Evolutionary conservation across 2,797 vertebrate genomes (phyloP).

Genomic region (Tapirus indicus): DNA sequence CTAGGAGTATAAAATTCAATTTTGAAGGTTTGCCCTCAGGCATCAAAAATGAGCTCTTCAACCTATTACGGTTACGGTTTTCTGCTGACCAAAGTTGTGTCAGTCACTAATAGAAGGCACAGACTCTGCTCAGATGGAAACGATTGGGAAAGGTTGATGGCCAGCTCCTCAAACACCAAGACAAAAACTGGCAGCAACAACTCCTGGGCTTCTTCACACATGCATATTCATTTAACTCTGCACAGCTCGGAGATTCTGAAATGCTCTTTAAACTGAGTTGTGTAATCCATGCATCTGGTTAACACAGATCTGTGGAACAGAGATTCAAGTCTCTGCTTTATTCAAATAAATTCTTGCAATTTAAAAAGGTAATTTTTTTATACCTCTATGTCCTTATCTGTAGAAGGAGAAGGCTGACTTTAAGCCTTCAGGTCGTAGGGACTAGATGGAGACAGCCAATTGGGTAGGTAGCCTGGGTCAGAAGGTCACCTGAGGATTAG

Average conservation of each 20-base stretch:
- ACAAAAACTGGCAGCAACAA: neutral
- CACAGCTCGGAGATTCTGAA: neutral
- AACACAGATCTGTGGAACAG: neutral
- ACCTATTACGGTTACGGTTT: constrained; percentile 26
- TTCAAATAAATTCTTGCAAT: neutral
- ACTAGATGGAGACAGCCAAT: neutral
- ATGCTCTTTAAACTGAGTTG: neutral
- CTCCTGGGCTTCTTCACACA: constrained; percentile 12
- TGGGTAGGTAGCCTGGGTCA: neutral
- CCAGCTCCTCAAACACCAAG: neutral
- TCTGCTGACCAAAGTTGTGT: constrained; percentile 28
- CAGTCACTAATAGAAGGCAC: neutral
- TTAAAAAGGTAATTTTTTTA: constrained; percentile 16
- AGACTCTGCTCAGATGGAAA: neutral
- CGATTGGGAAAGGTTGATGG: neutral
- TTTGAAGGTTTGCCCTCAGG: constrained; percentile 76
- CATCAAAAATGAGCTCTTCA: constrained; percentile 60
- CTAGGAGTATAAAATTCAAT: constrained; percentile 80
- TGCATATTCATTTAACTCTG: neutral
- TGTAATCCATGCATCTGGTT: neutral
- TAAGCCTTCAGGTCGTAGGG: neutral
- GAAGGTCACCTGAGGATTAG: constrained; percentile 12
- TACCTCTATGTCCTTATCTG: neutral
- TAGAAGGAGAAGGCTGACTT: neutral
- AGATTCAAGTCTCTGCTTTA: neutral